Evolutionary conservation across 2,797 vertebrate genomes (phyloP), one percentile per base, ranked within the genome.

Genomic region (Tarsius wallacei): DNA sequence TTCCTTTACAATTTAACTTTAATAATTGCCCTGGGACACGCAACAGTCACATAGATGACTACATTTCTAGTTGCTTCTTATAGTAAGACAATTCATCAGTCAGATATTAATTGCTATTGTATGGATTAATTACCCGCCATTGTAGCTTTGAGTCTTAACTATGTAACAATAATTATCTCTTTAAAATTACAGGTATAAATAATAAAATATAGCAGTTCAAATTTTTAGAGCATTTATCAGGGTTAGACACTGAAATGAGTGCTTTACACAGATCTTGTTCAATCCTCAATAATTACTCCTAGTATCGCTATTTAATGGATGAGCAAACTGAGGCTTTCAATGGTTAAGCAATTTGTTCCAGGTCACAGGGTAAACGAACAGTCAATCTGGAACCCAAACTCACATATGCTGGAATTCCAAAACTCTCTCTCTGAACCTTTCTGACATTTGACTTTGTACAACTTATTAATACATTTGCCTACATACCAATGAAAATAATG

Each of bases 81-180:
- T 0, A 28, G 14, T 31, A 87, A 81, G 64, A 91, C 51, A 95
- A 90, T 66, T 83, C 55, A 70, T 95, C 94, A 85, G 47, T 97
- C 89, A 61, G 80, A 33, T 90, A 93, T 90, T 94, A 96, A 94
- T 63, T 90, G 73, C 85, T 92, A 95, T 91, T 93, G 28, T 31
- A 87, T 15, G 7, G 61, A 95, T 95, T 91, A 77, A 97, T 93
- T 93, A 97, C 68, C 91, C 76, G 61, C 55, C 51, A 73, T 91
- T 95, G 81, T 77, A 92, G 81, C 66, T 87, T 28, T 71, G 63
- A 85, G 28, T 93, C 87, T 93, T 87, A 92, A 84, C 81, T 87
- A 85, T 91, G 73, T 82, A 90, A 96, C 49, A 94, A 81, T 94
- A 88, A 97, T 95, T 90, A 63, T 89, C 83, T 87, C 76, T 86